phyloP scores from a whole-genome alignment of 1,140 invertebrate species.

The Drosophila aff. region DNA sequence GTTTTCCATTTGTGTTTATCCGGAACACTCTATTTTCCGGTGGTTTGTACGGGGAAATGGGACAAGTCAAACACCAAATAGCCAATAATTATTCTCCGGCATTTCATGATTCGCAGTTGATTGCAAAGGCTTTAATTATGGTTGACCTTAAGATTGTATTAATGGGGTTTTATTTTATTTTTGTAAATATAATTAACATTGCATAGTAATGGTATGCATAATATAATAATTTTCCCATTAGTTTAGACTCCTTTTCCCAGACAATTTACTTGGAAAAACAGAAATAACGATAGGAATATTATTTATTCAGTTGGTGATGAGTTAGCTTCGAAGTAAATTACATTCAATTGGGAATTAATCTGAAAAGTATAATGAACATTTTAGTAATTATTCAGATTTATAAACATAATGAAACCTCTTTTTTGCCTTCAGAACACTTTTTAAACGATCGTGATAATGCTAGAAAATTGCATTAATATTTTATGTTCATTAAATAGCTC shows the following conservation, averaged over 20 bases:
- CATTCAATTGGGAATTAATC: background rate
- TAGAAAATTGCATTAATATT: no score
- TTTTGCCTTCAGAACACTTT: no score
- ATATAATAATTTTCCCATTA: no score
- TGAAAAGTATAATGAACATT: background rate
- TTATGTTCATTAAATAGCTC: no score
- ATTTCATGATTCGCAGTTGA: background rate
- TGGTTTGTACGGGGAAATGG: background rate
- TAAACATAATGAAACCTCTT: no score
- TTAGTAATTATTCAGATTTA: background rate
- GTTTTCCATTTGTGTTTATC: constrained; percentile 30
- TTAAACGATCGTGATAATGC: no score
- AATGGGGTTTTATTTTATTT: background rate
- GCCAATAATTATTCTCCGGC: background rate
- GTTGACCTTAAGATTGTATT: no score
- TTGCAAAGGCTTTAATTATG: background rate
- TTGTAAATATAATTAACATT: background rate
- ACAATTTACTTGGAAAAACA: background rate
- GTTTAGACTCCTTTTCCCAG: background rate
- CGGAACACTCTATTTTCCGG: constrained; percentile 1
- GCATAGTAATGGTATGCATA: background rate
- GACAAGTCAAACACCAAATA: background rate
- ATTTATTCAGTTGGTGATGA: background rate
- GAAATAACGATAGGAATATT: background rate
- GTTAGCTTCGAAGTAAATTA: no score